Evolutionary conservation across 1,140 invertebrate species (phyloP).

Genomic region (Drosophila nebulosa): DNA sequence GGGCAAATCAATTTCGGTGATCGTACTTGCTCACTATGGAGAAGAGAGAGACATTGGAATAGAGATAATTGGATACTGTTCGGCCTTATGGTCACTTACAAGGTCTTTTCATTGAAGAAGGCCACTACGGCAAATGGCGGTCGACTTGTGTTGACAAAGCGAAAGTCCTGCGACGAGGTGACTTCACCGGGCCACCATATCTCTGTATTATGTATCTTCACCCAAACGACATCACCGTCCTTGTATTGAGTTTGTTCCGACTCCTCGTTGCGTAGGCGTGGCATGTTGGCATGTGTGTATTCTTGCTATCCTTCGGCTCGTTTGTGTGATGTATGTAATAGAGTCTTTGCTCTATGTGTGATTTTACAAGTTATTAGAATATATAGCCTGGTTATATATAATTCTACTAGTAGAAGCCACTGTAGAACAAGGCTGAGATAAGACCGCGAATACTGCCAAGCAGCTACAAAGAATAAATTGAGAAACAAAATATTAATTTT

Average conservation of each 20-base stretch:
- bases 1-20: constrained; percentile 87
- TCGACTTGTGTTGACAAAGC: constrained; percentile 84
- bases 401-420: not conserved
- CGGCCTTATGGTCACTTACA: constrained; percentile 85
- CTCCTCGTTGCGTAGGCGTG: constrained; percentile 49
- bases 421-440: not conserved
- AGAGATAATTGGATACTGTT: too few species aligned
- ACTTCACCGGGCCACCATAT: constrained; percentile 92
- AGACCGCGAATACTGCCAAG: not conserved
- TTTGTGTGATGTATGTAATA: not conserved
- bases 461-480: not conserved
- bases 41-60: too few species aligned
- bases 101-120: constrained; percentile 90
- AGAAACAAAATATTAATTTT: not conserved
- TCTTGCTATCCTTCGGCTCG: too few species aligned
- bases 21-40: constrained; percentile 89
- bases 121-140: constrained; percentile 89
- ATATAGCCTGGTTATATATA: not conserved
- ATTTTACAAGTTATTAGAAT: not conserved
- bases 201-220: constrained; percentile 85
- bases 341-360: not conserved
- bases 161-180: constrained; percentile 81
- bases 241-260: constrained; percentile 81
- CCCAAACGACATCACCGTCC: constrained; percentile 90
- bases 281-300: constrained; percentile 21